Evolutionary conservation across 2,113 vertebrate species (phyloP), one percentile per base, ranked within the genome.

Genomic region (Sialia sialis): DNA sequence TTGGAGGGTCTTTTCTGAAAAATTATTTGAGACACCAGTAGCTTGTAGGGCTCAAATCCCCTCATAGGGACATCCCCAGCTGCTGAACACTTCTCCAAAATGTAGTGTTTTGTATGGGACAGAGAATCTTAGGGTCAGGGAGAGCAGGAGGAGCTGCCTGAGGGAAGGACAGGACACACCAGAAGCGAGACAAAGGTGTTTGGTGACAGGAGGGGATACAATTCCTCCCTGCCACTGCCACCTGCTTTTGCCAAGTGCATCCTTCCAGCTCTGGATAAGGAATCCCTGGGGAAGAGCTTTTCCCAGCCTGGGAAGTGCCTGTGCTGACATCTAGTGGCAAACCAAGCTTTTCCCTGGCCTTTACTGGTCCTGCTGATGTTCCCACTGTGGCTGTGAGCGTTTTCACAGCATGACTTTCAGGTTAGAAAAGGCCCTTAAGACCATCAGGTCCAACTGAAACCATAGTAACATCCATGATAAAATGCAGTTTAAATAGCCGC

Each of bases 261-360:
- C 54, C n/a, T 44, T 69, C 11, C 18, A 4, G 34, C 5, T 29
- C 29, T 26, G 79, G 44, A 38, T 14, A 27, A 19, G 26, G 29
- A 26, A 51, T 52, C 54, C 67, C 51, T 14, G 25, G 36, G 52
- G 41, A 60, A 48, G 62, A 67, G 80, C 32, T 91, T 80, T 84
- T 38, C 51, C 34, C 32, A 15, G 9, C 11, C 32, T 91, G 56
- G 62, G 22, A 49, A 7, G 25, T 2, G 67, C 74, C 95, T 95
- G 87, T 87, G 39, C 84, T 93, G 96, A 96, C 95, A 95, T 90
- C 96, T 95, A 93, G 95, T 43, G 96, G 96, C 6, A 25, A 29
- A 38, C 3, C 1, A 13, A 29, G 9, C 22, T 68, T 64, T 64
- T 83, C 29, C 58, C 59, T 25, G 54, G 49, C 8, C 29, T 25